phyloP scores from a whole-genome alignment of 2,113 vertebrate genomes.

The Thymallus thymallus region DNA sequence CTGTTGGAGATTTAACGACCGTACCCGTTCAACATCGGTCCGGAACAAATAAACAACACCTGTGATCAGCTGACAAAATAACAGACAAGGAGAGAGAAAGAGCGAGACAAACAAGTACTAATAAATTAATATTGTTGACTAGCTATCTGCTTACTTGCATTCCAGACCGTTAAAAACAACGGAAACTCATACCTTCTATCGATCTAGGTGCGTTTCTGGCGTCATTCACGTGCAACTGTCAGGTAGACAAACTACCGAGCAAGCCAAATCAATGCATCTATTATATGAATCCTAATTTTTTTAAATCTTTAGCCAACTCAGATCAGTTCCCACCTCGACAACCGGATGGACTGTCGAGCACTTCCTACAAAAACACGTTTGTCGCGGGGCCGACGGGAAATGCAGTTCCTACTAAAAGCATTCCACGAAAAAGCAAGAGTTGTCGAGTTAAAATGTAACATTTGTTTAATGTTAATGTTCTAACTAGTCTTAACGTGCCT shows the following conservation, averaged over 20 bases:
- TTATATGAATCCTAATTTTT: background rate
- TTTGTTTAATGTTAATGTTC: background rate
- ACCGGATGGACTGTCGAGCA: constrained; percentile 64
- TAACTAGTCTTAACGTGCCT: background rate
- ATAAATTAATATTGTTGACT: no score
- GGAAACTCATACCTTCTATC: constrained; percentile 46
- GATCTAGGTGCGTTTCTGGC: background rate
- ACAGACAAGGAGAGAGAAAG: background rate
- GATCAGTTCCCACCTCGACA: constrained; percentile 43
- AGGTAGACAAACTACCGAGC: background rate
- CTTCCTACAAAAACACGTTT: constrained; percentile 69
- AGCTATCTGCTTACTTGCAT: no score
- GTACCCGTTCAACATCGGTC: no score
- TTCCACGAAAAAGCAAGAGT: no score
- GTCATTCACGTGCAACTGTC: constrained; percentile 28
- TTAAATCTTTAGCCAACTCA: constrained; percentile 9
- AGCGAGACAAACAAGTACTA: background rate
- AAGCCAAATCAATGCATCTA: constrained; percentile 13
- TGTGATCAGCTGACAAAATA: no score
- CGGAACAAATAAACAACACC: no score
- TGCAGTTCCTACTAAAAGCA: constrained; percentile 50
- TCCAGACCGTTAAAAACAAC: no score
- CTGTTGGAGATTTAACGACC: no score
- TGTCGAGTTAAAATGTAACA: background rate
- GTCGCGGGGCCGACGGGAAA: constrained; percentile 46